Evolutionary conservation across 2,888 invertebrate species (phyloP), one percentile per base, ranked within the genome.

Genomic region (Furcula furcula): DNA sequence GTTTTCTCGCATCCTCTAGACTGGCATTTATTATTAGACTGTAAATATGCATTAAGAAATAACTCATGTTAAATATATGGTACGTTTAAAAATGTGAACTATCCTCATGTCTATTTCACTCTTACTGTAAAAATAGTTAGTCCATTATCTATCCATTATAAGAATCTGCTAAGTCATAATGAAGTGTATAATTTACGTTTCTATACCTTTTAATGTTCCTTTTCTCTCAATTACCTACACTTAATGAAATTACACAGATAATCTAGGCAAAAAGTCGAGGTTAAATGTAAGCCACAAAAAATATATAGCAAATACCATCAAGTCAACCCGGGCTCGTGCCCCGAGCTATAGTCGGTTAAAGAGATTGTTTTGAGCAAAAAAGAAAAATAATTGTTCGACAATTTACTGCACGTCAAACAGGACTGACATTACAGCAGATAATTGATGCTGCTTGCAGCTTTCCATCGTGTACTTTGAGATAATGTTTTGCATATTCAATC

Each of bases 371-470:
- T 75, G 55, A 74, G 54, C 55, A 53, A 59, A 70, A 69, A 61
- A 67, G 59, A 62, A 66, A 60, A 66, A 76, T 79, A 79, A 82
- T 75, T 72, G 70, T 38, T 46, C 34, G 41, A 59, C 64, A 60
- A 77, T 77, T 74, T 76, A 69, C 54, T 11, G 18, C 47, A 55
- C 35, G 43, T 44, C 48, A 40, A 32, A 29, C 41, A 36, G 22
- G 22, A 42, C 26, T 43, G 41, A 45, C 46, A 38, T 48, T 36
- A 37, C 15, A 15, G 14, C 26, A 25, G 46, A 35, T 70, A 69
- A 73, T 67, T 67, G 69, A 57, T 41, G 32, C 46, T 48, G 34
- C 40, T 41, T 38, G 49, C 32, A 53, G 53, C 40, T 44, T 46
- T 59, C 53, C 43, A 47, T 60, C 65, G 46, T 26, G 36, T 38